A percentile compares a stretch with the other conserved stretches of the same genome.
Conservation (phyloP, 2,888 invertebrate species). For the Agrilus mali region DNA sequence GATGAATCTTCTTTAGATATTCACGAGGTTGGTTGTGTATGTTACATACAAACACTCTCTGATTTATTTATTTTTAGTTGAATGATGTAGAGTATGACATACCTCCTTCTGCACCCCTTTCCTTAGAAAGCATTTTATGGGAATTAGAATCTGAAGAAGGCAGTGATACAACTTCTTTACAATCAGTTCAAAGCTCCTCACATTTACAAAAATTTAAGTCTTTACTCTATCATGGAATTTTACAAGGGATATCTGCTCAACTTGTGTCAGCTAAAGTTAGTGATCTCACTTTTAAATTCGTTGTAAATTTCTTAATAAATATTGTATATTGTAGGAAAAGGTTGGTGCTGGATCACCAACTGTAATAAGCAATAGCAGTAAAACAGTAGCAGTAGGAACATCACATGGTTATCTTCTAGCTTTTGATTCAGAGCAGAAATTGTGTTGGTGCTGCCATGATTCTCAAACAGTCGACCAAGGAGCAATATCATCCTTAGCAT, state of each 20-base stretch:
- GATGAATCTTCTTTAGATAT: conserved; percentile 30
- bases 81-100: conserved; percentile 74
- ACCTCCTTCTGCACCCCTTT: conserved; percentile 59
- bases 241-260: conserved; percentile 85
- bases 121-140: conserved; percentile 70
- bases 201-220: conserved; percentile 40
- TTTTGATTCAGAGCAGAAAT: conserved; percentile 74
- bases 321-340: conserved; percentile 55
- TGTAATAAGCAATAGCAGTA: conserved; percentile 61
- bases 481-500: conserved; percentile 71
- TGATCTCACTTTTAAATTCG: too few relatives aligned
- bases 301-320: too few relatives aligned
- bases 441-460: conserved; percentile 78
- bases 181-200: conserved; percentile 38
- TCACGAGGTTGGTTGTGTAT: conserved; percentile 23
- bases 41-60: not conserved
- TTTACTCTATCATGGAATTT: conserved; percentile 62
- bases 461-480: conserved; percentile 55
- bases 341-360: conserved; percentile 84
- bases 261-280: conserved; percentile 68
- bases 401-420: conserved; percentile 84
- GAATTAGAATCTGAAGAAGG: conserved; percentile 57
- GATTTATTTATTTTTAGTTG: conserved; percentile 39
- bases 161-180: conserved; percentile 41
- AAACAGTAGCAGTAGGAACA: conserved; percentile 83